A percentile compares a stretch with the other conserved stretches of the same genome.
Evolutionary conservation across 2,888 invertebrate species (phyloP).

Genomic region (Scaptodrosophila latifasciaeformis): DNA sequence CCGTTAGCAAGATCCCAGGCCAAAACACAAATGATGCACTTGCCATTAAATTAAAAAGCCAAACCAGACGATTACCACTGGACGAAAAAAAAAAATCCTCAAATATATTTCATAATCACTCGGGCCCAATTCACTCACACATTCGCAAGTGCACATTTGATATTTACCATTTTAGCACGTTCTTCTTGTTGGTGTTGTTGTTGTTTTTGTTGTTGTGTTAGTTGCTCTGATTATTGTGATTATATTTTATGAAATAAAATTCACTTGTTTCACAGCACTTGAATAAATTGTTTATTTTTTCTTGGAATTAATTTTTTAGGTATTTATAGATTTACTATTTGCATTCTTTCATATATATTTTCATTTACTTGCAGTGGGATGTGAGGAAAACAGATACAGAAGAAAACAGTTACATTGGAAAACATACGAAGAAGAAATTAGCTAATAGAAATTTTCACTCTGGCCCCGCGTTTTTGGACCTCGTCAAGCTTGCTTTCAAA

Average conservation of each 20-base stretch:
- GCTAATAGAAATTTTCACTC: conserved; percentile 23
- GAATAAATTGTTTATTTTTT: not conserved
- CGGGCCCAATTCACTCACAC: conserved; percentile 5
- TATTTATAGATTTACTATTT: not conserved
- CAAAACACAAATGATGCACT: conserved; percentile 44
- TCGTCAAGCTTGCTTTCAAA: conserved; percentile 11
- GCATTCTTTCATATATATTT: not conserved
- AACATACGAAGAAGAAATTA: conserved; percentile 47
- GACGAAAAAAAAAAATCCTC: conserved; percentile 9
- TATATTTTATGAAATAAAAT: conserved; percentile 9
- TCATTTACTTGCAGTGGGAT: conserved; percentile 21
- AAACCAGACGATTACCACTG: too few species aligned
- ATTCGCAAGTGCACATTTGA: not conserved
- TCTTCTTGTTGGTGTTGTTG: conserved; percentile 2
- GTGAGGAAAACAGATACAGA: conserved; percentile 66
- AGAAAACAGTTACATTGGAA: conserved; percentile 63
- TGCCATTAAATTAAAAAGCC: too few species aligned
- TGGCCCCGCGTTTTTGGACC: conserved; percentile 21
- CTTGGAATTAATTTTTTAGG: not conserved
- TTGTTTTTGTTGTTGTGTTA: too few species aligned
- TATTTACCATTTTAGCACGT: conserved; percentile 52
- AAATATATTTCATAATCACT: conserved; percentile 56
- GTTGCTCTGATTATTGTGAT: too few species aligned
- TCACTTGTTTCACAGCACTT: conserved; percentile 6
- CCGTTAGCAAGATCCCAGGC: conserved; percentile 13